A percentile compares a stretch with the other conserved stretches of the same genome.
Evolutionary conservation across 2,113 vertebrate genomes (phyloP).

Genomic region (Dissostichus mawsoni): DNA sequence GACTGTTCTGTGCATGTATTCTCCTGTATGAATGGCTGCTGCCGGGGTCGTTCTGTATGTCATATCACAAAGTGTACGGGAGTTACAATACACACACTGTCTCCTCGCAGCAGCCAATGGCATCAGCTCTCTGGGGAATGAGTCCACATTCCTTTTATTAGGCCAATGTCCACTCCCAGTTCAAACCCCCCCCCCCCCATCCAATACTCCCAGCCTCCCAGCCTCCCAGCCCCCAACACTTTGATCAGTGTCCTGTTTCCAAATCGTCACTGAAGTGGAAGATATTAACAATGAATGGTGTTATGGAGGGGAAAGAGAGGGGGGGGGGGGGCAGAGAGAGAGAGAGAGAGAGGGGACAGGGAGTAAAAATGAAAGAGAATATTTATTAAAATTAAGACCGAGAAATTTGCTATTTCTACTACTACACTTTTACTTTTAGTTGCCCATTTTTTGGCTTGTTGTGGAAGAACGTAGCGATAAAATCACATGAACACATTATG

Average conservation of each 20-base stretch:
- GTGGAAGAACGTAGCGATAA: neutral
- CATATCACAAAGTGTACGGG: slow-evolving; percentile 4
- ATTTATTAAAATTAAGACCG: neutral
- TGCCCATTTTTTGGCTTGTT: neutral
- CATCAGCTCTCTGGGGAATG: slow-evolving; percentile 68
- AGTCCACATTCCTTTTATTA: slow-evolving; percentile 78
- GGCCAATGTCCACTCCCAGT: slow-evolving; percentile 37
- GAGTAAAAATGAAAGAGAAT: neutral
- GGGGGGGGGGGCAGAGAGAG: neutral
- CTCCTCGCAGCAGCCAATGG: slow-evolving; percentile 22
- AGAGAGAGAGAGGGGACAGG: neutral
- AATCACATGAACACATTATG: neutral
- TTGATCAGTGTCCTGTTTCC: slow-evolving; percentile 71
- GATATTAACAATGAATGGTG: slow-evolving; percentile 75
- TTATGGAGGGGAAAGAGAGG: slow-evolving; percentile 41
- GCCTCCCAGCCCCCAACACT: slow-evolving; percentile 52
- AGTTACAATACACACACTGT: slow-evolving; percentile 38
- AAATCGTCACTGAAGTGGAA: slow-evolving; percentile 81
- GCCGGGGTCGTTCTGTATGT: neutral
- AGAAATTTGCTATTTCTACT: neutral
- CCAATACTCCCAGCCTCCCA: slow-evolving; percentile 24
- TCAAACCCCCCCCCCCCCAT: slow-evolving; percentile 35
- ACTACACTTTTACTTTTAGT: neutral
- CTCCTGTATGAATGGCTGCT: slow-evolving; percentile 11
- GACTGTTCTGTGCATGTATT: slow-evolving; percentile 11